Evolutionary conservation across 2,113 vertebrate genomes (phyloP).

Genomic region (Cyanistes caeruleus): DNA sequence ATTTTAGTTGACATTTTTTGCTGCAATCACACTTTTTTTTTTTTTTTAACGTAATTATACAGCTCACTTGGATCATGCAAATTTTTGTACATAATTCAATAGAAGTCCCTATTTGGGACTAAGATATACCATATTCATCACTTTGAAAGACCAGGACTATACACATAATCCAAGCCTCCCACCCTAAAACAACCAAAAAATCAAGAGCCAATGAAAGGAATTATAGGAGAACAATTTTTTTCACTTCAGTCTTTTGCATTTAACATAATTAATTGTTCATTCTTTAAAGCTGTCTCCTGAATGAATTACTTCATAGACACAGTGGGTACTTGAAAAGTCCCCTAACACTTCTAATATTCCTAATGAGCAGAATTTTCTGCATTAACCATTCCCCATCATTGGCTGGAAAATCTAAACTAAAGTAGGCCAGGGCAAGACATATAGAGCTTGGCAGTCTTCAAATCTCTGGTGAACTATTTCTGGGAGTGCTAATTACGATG

Average conservation of each 20-base stretch:
- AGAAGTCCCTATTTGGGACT: neutral
- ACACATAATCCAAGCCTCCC: neutral
- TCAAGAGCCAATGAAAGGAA: neutral
- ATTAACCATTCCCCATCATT: neutral
- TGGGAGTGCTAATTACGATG: constrained; percentile 41
- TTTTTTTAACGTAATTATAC: neutral
- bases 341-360: neutral
- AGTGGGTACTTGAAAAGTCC: neutral
- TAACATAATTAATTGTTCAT: neutral
- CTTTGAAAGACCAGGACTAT: neutral
- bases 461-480: constrained; percentile 42
- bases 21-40: neutral
- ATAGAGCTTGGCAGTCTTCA: neutral
- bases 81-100: neutral
- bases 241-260: neutral
- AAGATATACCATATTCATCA: neutral
- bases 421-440: constrained; percentile 24
- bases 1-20: neutral
- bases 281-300: neutral
- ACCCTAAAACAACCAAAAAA: neutral
- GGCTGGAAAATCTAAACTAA: constrained; percentile 8
- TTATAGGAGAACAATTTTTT: neutral
- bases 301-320: neutral
- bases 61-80: neutral
- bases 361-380: neutral